Evolutionary conservation across 2,888 invertebrate species (phyloP).

Genomic region (Cotesia congregata): DNA sequence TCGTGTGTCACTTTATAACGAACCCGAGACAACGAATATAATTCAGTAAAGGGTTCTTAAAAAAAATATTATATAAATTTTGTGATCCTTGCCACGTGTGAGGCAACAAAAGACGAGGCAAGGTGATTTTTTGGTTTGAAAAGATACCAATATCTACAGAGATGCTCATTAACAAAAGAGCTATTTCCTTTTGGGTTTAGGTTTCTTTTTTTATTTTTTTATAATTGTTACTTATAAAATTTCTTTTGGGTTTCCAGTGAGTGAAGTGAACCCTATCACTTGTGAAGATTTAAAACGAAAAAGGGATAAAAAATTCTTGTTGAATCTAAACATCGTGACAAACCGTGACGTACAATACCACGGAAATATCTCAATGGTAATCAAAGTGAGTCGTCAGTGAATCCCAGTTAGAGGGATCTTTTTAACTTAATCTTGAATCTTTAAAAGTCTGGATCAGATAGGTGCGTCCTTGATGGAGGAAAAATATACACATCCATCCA

Average conservation of each 20-base stretch:
- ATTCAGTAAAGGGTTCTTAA: slow-evolving; percentile 44
- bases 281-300: not conserved
- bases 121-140: slow-evolving; percentile 55
- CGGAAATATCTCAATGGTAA: slow-evolving; percentile 42
- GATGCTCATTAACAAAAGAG: slow-evolving; percentile 1
- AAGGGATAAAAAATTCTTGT: not conserved
- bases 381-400: slow-evolving; percentile 36
- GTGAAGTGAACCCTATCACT: not conserved
- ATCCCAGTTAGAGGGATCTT: slow-evolving; percentile 17
- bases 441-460: slow-evolving; percentile 37
- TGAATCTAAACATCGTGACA: slow-evolving; percentile 1
- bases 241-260: not conserved
- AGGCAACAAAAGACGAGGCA: slow-evolving; percentile 65
- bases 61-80: slow-evolving; percentile 42
- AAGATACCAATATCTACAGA: slow-evolving; percentile 11
- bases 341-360: slow-evolving; percentile 1
- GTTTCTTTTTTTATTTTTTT: slow-evolving; percentile 15
- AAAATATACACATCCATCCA: not conserved
- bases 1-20: slow-evolving; percentile 49
- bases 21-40: slow-evolving; percentile 44
- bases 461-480: slow-evolving; percentile 23
- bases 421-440: slow-evolving; percentile 35
- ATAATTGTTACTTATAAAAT: slow-evolving; percentile 32
- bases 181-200: slow-evolving; percentile 22
- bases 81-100: slow-evolving; percentile 64